These are phyloP conservation scores for Urocyon cinereoargenteus DNA, from an alignment of 2,797 vertebrate genomes.

Conservation along the genomic window DNA sequence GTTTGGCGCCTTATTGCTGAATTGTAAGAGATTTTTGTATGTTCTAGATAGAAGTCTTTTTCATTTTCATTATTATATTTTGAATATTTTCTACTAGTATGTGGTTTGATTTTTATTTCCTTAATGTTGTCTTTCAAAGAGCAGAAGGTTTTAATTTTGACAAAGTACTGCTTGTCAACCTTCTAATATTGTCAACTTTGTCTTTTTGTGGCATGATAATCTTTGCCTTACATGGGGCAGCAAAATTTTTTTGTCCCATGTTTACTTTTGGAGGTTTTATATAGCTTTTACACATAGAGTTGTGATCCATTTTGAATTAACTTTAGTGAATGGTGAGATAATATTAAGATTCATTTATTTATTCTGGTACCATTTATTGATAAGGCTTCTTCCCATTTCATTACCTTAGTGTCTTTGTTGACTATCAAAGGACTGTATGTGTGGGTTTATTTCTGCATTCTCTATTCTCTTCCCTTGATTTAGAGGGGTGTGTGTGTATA, in stretches of 20 bases:
- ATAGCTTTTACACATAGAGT: background rate
- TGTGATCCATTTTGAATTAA: background rate
- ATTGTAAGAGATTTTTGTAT: background rate
- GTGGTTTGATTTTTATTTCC: background rate
- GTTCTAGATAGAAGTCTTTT: background rate
- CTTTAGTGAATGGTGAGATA: background rate
- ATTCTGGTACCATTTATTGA: background rate
- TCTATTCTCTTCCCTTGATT: background rate
- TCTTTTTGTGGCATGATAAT: background rate
- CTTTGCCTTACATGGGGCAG: background rate
- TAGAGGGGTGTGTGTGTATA: background rate
- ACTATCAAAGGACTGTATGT: background rate
- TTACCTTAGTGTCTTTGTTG: background rate
- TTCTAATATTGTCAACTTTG: background rate
- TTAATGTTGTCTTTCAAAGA: conserved; percentile 29
- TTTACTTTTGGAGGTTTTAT: background rate
- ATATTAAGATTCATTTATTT: background rate
- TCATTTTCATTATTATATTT: background rate
- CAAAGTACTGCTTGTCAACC: background rate
- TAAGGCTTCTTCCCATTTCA: background rate
- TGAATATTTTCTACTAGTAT: background rate
- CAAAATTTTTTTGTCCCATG: background rate
- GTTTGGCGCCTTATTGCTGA: background rate
- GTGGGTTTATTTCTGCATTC: conserved; percentile 21
- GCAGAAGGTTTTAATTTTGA: conserved; percentile 21